Evolutionary conservation across 1,140 invertebrate species (phyloP), one percentile per base, ranked within the genome.

Genomic region (Lethrus apterus): DNA sequence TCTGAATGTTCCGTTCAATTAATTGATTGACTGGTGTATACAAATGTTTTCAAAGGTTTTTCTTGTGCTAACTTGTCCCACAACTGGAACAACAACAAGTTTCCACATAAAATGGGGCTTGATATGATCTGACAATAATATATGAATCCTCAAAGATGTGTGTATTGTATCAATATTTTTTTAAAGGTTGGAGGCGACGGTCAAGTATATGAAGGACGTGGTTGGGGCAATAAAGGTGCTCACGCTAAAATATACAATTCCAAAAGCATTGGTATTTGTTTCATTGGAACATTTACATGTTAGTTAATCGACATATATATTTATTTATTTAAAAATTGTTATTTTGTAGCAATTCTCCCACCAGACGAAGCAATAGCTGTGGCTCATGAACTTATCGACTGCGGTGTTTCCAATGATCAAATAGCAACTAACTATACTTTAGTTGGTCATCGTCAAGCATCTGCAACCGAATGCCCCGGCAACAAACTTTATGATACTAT

Each of bases 121-220:
- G n/a, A n/a, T n/a, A n/a, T n/a, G n/a, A n/a, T n/a, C n/a, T n/a
- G n/a, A n/a, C 13, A 43, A 4, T 4, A 5, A 7, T 40, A 46
- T n/a, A 42, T 46, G n/a, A 21, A 20, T 19, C 19, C 44, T 34
- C 35, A 20, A 32, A 36, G 5, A 24, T 21, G n/a, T 40, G 8
- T 40, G 32, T 32, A 1, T n/a, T n/a, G n/a, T n/a, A n/a, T n/a
- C n/a, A n/a, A n/a, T n/a, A n/a, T n/a, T n/a, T 34, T 40, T 53
- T 55, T 45, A 3, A 45, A 62, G 18, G 72, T 84, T 59, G 86
- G 82, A 0, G 81, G 80, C 13, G 83, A 86, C 59, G 81, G 81
- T 0, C 71, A 72, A 1, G 75, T 76, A 0, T 86, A 83, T 63
- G 75, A 75, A 59, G 83, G 76, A 2, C 65, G 79, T 34, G 78